Evolutionary conservation across 2,888 invertebrate genomes (phyloP).

Genomic region (Eudasyphora cyanicolor): DNA sequence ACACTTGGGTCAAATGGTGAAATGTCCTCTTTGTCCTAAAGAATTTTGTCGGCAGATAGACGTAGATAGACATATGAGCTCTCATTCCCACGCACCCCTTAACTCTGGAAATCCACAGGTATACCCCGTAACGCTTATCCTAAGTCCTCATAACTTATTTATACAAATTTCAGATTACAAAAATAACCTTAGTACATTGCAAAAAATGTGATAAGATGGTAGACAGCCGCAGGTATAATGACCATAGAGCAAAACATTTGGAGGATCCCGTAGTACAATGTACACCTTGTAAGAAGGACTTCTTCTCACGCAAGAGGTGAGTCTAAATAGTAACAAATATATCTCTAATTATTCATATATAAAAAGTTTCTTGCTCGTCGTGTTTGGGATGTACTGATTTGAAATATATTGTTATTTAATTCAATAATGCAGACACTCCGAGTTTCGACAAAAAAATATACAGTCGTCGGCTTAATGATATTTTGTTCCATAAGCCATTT

Average conservation of each 20-base stretch:
- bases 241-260: slow-evolving; percentile 41
- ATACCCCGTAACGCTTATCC: not conserved
- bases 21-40: slow-evolving; percentile 41
- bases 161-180: slow-evolving; percentile 1
- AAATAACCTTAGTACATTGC: slow-evolving; percentile 48
- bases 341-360: no score
- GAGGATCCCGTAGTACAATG: slow-evolving; percentile 49
- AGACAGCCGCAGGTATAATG: slow-evolving; percentile 1
- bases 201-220: slow-evolving; percentile 41
- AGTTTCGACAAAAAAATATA: no score
- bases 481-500: no score
- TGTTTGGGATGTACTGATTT: no score
- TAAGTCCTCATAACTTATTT: not conserved
- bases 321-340: no score
- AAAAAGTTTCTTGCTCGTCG: no score
- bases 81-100: slow-evolving; percentile 45
- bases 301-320: slow-evolving; percentile 24
- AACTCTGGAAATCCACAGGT: slow-evolving; percentile 2
- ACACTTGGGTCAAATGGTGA: slow-evolving; percentile 50
- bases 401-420: no score
- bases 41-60: slow-evolving; percentile 47
- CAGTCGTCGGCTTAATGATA: no score
- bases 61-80: slow-evolving; percentile 49
- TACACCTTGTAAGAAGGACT: slow-evolving; percentile 51
- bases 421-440: no score